Evolutionary conservation across 2,888 invertebrate species (phyloP).

Genomic region (Dione juno): DNA sequence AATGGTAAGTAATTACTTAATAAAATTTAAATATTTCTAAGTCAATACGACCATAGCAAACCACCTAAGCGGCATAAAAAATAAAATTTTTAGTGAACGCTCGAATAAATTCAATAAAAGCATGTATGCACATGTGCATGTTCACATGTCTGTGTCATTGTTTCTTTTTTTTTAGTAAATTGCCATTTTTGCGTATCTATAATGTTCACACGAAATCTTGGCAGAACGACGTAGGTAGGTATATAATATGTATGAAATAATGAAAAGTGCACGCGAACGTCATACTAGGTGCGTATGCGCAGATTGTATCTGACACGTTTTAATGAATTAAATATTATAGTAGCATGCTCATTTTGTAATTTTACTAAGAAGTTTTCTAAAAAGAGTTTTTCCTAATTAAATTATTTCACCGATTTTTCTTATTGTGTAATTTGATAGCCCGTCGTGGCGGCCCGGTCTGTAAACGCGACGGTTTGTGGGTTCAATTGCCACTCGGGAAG

Average conservation of each 20-base stretch:
- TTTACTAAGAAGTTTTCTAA: neutral
- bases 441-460: no score
- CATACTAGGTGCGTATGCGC: constrained; percentile 17
- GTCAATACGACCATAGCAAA: neutral
- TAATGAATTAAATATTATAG: neutral
- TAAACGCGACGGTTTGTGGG: no score
- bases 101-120: constrained; percentile 16
- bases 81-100: constrained; percentile 7
- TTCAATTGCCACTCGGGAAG: no score
- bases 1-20: no score
- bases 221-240: neutral
- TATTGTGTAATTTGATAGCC: no score
- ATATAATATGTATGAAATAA: neutral
- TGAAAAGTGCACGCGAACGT: constrained; percentile 10
- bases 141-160: constrained; percentile 29
- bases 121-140: constrained; percentile 14
- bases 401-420: no score
- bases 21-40: neutral
- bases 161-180: constrained; percentile 19
- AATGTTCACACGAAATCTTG: constrained; percentile 22
- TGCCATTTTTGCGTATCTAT: constrained; percentile 29
- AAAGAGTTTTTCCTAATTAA: no score
- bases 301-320: neutral
- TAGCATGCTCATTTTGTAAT: neutral
- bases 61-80: constrained; percentile 3